These are phyloP conservation scores for Botia kubotai DNA, from an alignment of 2,797 vertebrate genomes.

Conservation along the genomic window DNA sequence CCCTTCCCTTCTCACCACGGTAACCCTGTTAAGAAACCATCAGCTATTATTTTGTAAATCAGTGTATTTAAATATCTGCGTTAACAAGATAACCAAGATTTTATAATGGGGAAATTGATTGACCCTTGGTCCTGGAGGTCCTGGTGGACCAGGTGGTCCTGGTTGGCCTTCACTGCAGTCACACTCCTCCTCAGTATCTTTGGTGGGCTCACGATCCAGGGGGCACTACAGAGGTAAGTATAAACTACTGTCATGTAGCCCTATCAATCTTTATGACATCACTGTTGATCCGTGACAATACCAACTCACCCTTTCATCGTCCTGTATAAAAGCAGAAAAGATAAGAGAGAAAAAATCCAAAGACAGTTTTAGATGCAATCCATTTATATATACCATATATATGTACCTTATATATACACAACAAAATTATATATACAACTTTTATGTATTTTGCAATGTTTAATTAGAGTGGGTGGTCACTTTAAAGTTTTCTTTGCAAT, in stretches of 20 bases:
- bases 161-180: slow-evolving; percentile 71
- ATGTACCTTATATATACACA: too few relatives aligned
- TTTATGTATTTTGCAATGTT: too few relatives aligned
- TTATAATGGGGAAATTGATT: not conserved
- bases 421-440: too few relatives aligned
- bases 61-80: not conserved
- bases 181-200: slow-evolving; percentile 66
- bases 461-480: too few relatives aligned
- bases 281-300: not conserved
- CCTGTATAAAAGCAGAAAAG: slow-evolving; percentile 64
- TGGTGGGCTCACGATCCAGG: slow-evolving; percentile 69
- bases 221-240: slow-evolving; percentile 73
- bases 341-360: not conserved
- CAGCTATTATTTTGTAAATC: slow-evolving; percentile 25
- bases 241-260: not conserved
- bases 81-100: not conserved
- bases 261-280: not conserved
- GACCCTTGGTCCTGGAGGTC: slow-evolving; percentile 61
- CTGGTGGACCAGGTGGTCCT: slow-evolving; percentile 73
- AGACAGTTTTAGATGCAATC: not conserved
- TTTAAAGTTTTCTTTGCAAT: too few relatives aligned
- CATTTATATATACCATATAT: not conserved
- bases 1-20: slow-evolving; percentile 73
- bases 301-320: slow-evolving; percentile 82
- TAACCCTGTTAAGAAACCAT: slow-evolving; percentile 68